phyloP scores from a whole-genome alignment of 2,888 invertebrate genomes.

The Orthonevra nobilis region DNA sequence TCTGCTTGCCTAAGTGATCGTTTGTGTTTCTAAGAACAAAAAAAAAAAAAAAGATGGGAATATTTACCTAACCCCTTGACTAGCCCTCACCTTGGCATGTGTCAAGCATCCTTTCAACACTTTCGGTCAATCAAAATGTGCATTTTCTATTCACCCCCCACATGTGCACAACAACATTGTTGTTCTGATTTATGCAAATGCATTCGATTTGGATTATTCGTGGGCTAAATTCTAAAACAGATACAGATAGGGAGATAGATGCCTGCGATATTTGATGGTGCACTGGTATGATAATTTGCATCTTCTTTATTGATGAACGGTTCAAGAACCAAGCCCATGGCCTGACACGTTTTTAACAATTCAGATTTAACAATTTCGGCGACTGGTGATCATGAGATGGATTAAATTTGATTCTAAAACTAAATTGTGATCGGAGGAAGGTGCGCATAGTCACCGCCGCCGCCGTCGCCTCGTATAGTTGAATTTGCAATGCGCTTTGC shows the following conservation, averaged over 20 bases:
- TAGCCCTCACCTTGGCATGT: conserved; percentile 61
- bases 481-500: conserved; percentile 26
- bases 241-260: too few species aligned
- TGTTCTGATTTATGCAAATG: conserved; percentile 40
- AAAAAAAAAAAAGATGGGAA: too few species aligned
- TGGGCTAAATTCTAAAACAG: conserved; percentile 55
- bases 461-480: too few species aligned
- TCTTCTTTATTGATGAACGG: conserved; percentile 30
- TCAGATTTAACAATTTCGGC: too few species aligned
- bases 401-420: conserved; percentile 30
- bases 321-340: conserved; percentile 58
- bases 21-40: conserved; percentile 43
- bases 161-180: too few species aligned
- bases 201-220: conserved; percentile 49
- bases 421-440: conserved; percentile 14
- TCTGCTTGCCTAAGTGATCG: conserved; percentile 4
- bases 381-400: too few species aligned
- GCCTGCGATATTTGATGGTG: conserved; percentile 57
- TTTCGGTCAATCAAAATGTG: conserved; percentile 36
- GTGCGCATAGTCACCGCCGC: conserved; percentile 24
- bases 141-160: conserved; percentile 12
- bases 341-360: conserved; percentile 39
- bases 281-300: conserved; percentile 59
- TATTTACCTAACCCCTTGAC: conserved; percentile 44
- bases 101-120: conserved; percentile 43